Conservation (phyloP, 2,113 vertebrate species). For the Saiga tatarica region DNA sequence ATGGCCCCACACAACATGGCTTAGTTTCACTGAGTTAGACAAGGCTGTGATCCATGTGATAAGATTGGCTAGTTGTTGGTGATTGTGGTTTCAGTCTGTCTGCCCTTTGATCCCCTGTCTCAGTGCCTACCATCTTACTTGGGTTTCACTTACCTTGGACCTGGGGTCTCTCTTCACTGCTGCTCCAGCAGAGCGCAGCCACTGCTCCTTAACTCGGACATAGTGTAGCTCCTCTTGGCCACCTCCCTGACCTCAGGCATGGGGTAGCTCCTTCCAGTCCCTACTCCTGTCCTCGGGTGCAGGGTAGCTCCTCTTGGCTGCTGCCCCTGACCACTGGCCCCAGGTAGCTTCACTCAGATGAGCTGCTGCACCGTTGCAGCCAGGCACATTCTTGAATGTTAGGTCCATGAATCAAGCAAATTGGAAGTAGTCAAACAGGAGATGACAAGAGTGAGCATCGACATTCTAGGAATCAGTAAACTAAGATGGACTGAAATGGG, state of each 20-base stretch:
- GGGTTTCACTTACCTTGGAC: neutral
- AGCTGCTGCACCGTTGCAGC: rapidly evolving
- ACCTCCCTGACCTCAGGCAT: neutral
- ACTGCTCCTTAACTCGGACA: rapidly evolving
- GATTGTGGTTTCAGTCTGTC: neutral
- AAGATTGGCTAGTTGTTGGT: neutral
- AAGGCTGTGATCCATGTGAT: neutral
- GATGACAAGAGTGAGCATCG: neutral
- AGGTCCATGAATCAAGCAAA: neutral
- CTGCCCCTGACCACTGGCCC: too few relatives aligned
- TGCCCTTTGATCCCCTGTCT: neutral
- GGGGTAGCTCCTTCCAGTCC: rapidly evolving
- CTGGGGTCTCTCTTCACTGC: neutral
- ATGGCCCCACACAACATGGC: rapidly evolving
- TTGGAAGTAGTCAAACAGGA: neutral
- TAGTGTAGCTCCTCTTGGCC: rapidly evolving
- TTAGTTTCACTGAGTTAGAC: neutral
- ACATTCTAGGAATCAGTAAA: neutral
- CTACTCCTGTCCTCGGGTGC: neutral
- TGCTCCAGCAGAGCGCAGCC: neutral
- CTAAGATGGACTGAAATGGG: neutral
- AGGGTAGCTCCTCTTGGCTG: neutral
- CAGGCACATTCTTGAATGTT: rapidly evolving
- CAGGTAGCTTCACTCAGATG: neutral
- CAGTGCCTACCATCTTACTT: neutral